These are phyloP conservation scores for Adelphocoris suturalis DNA, from an alignment of 2,888 invertebrate genomes.

Conservation along the genomic window DNA sequence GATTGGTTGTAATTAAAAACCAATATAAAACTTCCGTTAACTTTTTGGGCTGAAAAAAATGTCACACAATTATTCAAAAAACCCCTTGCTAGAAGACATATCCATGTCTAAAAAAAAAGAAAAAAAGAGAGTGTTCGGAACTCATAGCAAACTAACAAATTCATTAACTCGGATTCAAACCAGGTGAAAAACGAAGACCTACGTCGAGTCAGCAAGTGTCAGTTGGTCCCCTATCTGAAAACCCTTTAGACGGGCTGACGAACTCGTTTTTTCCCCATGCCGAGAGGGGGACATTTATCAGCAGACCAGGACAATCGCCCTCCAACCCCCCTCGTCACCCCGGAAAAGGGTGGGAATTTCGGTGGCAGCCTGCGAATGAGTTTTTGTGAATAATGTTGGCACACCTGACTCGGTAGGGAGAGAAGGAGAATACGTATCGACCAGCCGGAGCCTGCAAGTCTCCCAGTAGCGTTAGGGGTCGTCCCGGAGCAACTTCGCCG, in stretches of 20 bases:
- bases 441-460: slow-evolving; percentile 44
- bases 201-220: slow-evolving; percentile 29
- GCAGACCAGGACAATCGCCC: slow-evolving; percentile 12
- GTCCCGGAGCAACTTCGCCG: slow-evolving; percentile 18
- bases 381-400: slow-evolving; percentile 51
- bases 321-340: not conserved
- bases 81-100: too few relatives aligned
- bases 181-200: not conserved
- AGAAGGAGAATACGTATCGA: slow-evolving; percentile 51
- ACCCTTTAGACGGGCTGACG: not conserved
- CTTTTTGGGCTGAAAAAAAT: too few relatives aligned
- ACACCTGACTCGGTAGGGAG: slow-evolving; percentile 33
- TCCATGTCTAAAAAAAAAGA: too few relatives aligned
- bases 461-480: slow-evolving; percentile 55
- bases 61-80: too few relatives aligned
- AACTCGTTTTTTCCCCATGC: not conserved
- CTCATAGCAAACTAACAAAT: not conserved
- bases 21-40: too few relatives aligned
- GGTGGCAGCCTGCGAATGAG: not conserved
- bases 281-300: not conserved
- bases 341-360: not conserved
- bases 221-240: not conserved
- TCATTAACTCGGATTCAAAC: not conserved
- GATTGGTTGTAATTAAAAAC: too few relatives aligned
- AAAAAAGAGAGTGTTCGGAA: too few relatives aligned